Base-by-base conservation (phyloP, 2,888 invertebrate genomes). In the Drosophila atroscutellata region DNA sequence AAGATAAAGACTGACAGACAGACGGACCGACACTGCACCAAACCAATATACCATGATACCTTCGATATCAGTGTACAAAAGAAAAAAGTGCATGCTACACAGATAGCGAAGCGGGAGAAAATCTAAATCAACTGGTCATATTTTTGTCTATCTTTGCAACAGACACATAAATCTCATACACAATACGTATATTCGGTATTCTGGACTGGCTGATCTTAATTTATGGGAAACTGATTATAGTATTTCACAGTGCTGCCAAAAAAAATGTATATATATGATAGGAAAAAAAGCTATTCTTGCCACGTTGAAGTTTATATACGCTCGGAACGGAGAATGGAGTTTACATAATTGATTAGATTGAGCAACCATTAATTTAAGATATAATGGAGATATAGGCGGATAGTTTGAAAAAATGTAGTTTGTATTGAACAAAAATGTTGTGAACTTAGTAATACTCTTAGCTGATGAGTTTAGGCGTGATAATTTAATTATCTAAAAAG, bases 81-180 rank as follows among this genome's bases (percentile, higher is more conserved):
- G 0, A 2, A 54, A 54, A 77, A 77, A 74, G 65, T 81, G 81
- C 89, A 83, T 66, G 71, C 75, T 62, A 59, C 62, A 84, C 72
- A 70, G 37, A 68, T 49, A 57, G 60, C 52, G 30, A 13, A 45
- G 54, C 24, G n/a, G 15, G 63, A 56, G 67, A 72, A 77, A 75
- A 69, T 62, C 56, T 39, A 72, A 84, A 84, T 76, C 75, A 79
- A 73, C 64, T 76, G 88, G 65, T 81, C 89, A 89, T 84, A 89
- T 89, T 84, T 81, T 68, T 80, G 80, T 77, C 81, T 74, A 65
- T 56, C 57, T 32, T n/a, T 69, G 67, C 49, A 60, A 72, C 81
- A 92, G 92, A 91, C 92, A 86, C 82, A 91, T 91, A 91, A 91
- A 91, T 92, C 91, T 86, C 69, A n/a, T 49, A 74, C 55, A 86